phyloP scores from a whole-genome alignment of 1,140 invertebrate genomes.

The Parapsyche elsis region DNA sequence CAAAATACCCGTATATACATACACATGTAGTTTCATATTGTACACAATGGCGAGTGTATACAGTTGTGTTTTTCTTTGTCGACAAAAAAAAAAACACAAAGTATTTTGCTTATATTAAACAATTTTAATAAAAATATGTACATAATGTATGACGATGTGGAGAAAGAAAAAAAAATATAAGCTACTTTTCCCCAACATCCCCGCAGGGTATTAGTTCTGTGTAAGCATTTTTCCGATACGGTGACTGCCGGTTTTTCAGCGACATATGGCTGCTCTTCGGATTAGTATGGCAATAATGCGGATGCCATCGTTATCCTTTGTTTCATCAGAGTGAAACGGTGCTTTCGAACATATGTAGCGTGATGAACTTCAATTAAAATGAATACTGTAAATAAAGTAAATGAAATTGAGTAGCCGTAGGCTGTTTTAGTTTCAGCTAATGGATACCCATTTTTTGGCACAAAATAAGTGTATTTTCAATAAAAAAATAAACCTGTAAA shows the following conservation, averaged over 20 bases:
- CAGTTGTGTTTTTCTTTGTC: too few species aligned
- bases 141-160: constrained; percentile 25
- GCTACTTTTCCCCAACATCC: not conserved
- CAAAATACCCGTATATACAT: too few species aligned
- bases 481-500: too few species aligned
- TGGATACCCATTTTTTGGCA: too few species aligned
- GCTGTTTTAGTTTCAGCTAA: too few species aligned
- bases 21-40: too few species aligned
- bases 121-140: constrained; percentile 18
- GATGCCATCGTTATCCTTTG: constrained; percentile 26
- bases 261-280: constrained; percentile 14
- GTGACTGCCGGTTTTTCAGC: constrained; percentile 12
- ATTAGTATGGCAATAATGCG: constrained; percentile 31
- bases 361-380: too few species aligned
- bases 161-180: not conserved
- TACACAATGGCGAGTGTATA: too few species aligned
- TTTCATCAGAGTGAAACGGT: constrained; percentile 1
- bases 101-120: not conserved
- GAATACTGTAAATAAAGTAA: too few species aligned
- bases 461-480: too few species aligned
- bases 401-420: too few species aligned
- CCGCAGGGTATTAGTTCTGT: not conserved
- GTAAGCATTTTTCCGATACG: constrained; percentile 30
- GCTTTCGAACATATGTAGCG: not conserved
- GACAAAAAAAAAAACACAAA: too few species aligned